Conservation (phyloP, 64 coral and sea anemone species). For the Dendronephthya gigantea region DNA sequence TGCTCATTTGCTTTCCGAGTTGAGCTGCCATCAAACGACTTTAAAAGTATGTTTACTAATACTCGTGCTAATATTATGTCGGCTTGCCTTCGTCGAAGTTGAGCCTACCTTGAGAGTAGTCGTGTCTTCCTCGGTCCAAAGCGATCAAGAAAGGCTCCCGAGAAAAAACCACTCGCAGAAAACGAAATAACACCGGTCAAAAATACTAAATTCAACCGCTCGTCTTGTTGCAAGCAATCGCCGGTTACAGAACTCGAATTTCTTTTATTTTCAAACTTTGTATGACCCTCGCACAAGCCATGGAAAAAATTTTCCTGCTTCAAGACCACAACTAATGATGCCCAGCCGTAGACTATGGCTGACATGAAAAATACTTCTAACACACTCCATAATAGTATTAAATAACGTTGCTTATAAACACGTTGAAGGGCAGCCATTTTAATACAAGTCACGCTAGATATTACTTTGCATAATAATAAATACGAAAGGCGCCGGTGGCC, state of each 20-base stretch:
- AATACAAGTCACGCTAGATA: no score
- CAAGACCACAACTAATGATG: neutral
- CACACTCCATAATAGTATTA: neutral
- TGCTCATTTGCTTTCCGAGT: no score
- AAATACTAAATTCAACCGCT: neutral
- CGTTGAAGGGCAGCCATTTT: neutral
- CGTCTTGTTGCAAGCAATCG: neutral
- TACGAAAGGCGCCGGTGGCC: no score
- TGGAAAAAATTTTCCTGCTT: neutral
- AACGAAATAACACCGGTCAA: neutral
- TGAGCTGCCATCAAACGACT: no score
- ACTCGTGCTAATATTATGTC: no score
- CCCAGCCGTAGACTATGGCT: neutral
- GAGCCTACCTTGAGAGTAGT: neutral
- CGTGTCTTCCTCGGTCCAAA: conserved; percentile 12
- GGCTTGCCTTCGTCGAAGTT: no score
- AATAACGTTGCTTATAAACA: neutral
- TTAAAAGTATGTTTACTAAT: no score
- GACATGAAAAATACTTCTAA: neutral
- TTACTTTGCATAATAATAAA: no score
- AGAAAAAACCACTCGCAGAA: neutral
- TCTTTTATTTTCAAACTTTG: neutral
- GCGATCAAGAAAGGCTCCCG: neutral
- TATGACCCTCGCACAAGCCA: neutral
- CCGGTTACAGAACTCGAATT: neutral